Percentiles rank a stretch among this genome's conserved stretches.
Evolutionary conservation across 2,113 vertebrate species (phyloP).

Genomic region (Tachycineta bicolor): DNA sequence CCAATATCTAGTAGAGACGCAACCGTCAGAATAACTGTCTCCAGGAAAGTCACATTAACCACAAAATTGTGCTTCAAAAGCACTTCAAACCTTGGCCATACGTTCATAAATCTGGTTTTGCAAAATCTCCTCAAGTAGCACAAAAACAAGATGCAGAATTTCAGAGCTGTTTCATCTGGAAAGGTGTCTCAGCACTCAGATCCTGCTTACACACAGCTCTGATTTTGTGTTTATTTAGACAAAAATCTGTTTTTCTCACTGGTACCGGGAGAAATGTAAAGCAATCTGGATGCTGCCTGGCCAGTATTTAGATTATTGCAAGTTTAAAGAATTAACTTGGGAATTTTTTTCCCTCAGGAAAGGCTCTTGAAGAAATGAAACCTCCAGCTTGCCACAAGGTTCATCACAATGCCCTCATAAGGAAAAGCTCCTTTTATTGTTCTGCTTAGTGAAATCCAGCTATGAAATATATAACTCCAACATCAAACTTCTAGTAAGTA

Average conservation of each 20-base stretch:
- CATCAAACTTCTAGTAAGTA: neutral
- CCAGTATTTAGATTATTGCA: slow-evolving; percentile 1
- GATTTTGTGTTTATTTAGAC: slow-evolving; percentile 52
- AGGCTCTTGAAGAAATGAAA: slow-evolving; percentile 51
- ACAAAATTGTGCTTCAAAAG: slow-evolving; percentile 27
- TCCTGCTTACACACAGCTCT: slow-evolving; percentile 42
- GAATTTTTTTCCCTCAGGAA: neutral
- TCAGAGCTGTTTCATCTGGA: slow-evolving; percentile 46
- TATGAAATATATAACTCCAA: neutral
- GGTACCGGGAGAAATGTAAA: slow-evolving; percentile 40
- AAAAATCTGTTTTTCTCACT: slow-evolving; percentile 64
- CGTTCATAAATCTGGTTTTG: slow-evolving; percentile 35
- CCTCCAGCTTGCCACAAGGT: neutral
- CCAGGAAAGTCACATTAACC: neutral
- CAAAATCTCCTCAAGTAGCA: neutral
- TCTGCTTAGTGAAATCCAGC: slow-evolving; percentile 49
- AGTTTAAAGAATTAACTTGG: slow-evolving; percentile 19
- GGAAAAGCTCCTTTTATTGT: neutral
- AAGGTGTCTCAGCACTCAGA: slow-evolving; percentile 23
- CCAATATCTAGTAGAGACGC: neutral
- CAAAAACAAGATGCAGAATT: neutral
- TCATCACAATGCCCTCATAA: slow-evolving; percentile 27
- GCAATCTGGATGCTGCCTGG: slow-evolving; percentile 35
- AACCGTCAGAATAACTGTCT: neutral
- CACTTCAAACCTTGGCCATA: neutral